Conservation (phyloP, 2,113 vertebrate genomes). For the Cochlearius cochlearius region DNA sequence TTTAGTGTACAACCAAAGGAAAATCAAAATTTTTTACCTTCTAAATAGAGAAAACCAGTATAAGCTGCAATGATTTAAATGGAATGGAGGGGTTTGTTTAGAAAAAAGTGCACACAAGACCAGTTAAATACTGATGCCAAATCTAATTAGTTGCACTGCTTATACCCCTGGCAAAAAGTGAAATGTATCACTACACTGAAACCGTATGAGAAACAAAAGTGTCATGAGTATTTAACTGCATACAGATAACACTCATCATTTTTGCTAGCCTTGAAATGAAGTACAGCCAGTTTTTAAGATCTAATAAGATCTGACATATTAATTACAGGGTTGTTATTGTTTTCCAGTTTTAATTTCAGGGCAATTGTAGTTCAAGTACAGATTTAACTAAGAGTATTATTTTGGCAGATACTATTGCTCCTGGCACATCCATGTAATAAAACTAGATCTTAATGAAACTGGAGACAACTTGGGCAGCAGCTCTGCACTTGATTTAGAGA, state of each 20-base stretch:
- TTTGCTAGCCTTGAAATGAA: background rate
- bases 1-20: background rate
- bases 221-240: background rate
- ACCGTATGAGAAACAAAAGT: background rate
- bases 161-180: background rate
- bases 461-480: background rate
- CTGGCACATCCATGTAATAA: background rate
- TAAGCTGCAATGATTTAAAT: background rate
- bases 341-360: constrained; percentile 53
- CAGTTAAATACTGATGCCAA: background rate
- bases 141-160: background rate
- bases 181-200: background rate
- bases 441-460: constrained; percentile 4
- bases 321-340: constrained; percentile 53
- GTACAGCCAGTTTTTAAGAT: background rate
- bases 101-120: background rate
- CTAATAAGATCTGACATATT: constrained; percentile 42
- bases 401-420: background rate
- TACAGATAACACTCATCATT: background rate
- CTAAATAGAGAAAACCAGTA: background rate
- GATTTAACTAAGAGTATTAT: background rate
- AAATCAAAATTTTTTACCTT: background rate
- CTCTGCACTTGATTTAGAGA: background rate
- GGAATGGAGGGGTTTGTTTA: background rate
- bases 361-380: constrained; percentile 14